A percentile compares a stretch with the other conserved stretches of the same genome.
Conservation (phyloP, 37 sponge, comb jelly and placozoan species). For the Spongilla lacustris region DNA sequence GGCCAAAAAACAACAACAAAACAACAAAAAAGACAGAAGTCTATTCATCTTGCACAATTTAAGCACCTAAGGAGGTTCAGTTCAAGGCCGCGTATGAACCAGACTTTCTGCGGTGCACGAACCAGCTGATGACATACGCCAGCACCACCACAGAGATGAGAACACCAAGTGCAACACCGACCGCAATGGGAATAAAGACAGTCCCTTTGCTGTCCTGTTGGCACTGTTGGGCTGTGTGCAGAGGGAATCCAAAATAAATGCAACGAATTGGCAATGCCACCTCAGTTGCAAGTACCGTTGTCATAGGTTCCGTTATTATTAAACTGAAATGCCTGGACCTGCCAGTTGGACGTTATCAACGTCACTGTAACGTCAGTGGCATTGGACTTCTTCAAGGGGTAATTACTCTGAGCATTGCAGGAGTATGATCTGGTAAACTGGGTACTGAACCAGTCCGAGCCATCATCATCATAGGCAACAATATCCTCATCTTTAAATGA, state of each 20-base stretch:
- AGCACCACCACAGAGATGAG: constrained; percentile 52
- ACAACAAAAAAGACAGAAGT: neutral
- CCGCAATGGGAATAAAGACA: constrained; percentile 58
- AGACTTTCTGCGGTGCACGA: constrained; percentile 9
- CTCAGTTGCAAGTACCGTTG: constrained; percentile 11
- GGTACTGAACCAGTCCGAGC: neutral
- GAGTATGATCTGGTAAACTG: neutral
- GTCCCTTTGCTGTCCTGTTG: neutral
- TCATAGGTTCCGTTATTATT: constrained; percentile 28
- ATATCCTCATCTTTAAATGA: neutral
- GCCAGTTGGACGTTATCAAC: constrained; percentile 7
- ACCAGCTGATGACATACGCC: constrained; percentile 62
- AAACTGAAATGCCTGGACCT: constrained; percentile 60
- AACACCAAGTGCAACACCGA: constrained; percentile 58
- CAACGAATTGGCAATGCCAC: too few species aligned
- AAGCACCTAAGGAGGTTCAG: neutral
- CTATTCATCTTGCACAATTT: neutral
- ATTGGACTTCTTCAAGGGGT: too few species aligned
- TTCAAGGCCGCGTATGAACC: constrained; percentile 2
- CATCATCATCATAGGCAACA: neutral
- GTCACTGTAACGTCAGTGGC: neutral
- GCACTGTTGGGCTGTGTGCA: neutral
- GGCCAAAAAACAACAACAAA: neutral
- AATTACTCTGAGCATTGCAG: neutral
- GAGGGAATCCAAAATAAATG: neutral